Base-by-base conservation (phyloP, 1,140 invertebrate genomes). In the Anthonomus grandis region DNA sequence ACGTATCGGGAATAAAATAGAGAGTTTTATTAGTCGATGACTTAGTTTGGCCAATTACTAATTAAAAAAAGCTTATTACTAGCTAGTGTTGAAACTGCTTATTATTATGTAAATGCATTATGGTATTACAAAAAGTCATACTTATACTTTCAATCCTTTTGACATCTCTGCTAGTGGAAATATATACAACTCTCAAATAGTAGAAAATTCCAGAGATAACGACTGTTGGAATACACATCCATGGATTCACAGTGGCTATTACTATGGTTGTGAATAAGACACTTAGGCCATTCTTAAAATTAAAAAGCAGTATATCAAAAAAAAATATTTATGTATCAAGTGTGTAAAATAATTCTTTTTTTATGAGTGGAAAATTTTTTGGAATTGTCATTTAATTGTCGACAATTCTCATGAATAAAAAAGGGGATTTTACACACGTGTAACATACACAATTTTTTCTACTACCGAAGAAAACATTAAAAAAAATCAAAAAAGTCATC, bases 131-230 rank as follows among this genome's bases (percentile, higher is more conserved):
- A n/a, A n/a, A n/a, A n/a, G n/a, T n/a, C n/a, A n/a, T 76, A 92
- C 90, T 83, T 36, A 85, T 84, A 55, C 86, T 87, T 70, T 95
- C 91, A 0, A 95, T 75, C 57, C 91, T 79, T 71, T 94, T 94
- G 0, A 94, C 75, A 69, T 87, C 85, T 65, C 91, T 81, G 0
- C 90, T 89, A 1, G 89, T 89, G 10, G 80, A 76, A 22, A 95
- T 71, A 68, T 93, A 95, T 67, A 91, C 81, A 56, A 76, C 79
- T 50, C 89, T 69, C 27, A 92, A 75, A 18, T 83, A 70, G 37
- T 82, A 70, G 69, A 91, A 91, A 2, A 66, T 44, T 0, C 38
- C 45, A 25, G 80, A 72, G 4, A 94, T 75, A 6, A 90, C 59
- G 0, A 86, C 66, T 55, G 86, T 82, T 2, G 91, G 76, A 24